Percentiles rank a stretch among this genome's conserved stretches.
These are phyloP conservation scores for Ferrisia virgata DNA, from an alignment of 2,888 invertebrate species.

Conservation along the genomic window DNA sequence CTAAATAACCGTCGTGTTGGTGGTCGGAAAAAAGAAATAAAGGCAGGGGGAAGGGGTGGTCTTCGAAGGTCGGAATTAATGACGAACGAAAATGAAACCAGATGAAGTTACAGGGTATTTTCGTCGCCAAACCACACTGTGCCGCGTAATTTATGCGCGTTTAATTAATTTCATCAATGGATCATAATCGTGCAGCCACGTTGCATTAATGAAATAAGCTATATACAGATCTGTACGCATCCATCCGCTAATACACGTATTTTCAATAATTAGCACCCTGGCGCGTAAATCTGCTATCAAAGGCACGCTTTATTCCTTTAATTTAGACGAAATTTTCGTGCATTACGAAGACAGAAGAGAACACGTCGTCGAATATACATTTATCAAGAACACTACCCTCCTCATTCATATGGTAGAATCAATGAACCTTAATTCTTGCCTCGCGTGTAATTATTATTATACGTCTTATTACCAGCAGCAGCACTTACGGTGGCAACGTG, in stretches of 20 bases:
- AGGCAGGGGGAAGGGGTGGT: too few species aligned
- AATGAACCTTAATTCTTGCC: not conserved
- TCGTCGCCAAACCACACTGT: not conserved
- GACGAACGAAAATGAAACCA: not conserved
- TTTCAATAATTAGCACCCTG: not conserved
- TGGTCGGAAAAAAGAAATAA: too few species aligned
- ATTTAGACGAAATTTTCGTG: not conserved
- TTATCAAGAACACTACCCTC: not conserved
- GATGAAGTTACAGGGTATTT: not conserved
- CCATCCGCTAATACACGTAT: not conserved
- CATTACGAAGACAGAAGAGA: not conserved
- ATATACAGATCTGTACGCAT: not conserved
- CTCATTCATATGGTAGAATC: not conserved
- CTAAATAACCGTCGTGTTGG: too few species aligned
- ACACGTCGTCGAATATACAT: slow-evolving; percentile 10
- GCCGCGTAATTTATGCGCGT: not conserved
- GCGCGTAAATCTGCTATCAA: not conserved
- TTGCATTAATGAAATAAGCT: slow-evolving; percentile 5
- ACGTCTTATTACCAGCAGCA: too few species aligned
- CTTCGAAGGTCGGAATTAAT: too few species aligned
- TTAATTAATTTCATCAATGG: slow-evolving; percentile 5
- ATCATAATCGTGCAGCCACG: not conserved
- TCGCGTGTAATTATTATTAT: not conserved
- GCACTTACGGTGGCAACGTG: not conserved
- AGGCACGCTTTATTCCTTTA: slow-evolving; percentile 9